Evolutionary conservation across 2,888 invertebrate genomes (phyloP), one percentile per base, ranked within the genome.

Genomic region (Troides oblongomaculatus): DNA sequence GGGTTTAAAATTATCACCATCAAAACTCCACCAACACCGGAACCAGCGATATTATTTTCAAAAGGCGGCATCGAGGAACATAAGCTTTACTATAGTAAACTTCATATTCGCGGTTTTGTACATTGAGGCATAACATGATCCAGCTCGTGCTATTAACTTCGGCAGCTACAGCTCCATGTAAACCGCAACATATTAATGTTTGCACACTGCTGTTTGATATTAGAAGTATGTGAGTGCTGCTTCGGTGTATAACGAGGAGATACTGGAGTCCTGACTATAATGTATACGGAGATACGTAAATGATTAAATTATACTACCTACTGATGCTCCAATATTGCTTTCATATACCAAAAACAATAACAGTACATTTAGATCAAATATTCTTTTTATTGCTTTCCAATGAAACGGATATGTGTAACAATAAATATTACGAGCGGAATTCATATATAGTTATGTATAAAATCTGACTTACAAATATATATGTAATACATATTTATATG

Each of bases 321-420:
- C 5, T 53, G 18, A n/a, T 18, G 5, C 18, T 50, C 0, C 50
- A 50, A 50, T 18, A 50, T 50, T 50, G 18, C 50, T 50, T 5
- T 50, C 53, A n/a, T 53, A 53, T 53, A 53, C 53, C 18, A 53
- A 18, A 53, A 53, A 53, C 53, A n/a, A 53, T 53, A 53, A 53
- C 6, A 18, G 1, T 53, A n/a, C 53, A 53, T n/a, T 53, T n/a
- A 53, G 1, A n/a, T 53, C 18, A 6, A 53, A 53, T 53, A 53
- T 53, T 6, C 53, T n/a, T n/a, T 53, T 53, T 53, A 53, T 53
- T 53, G 53, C 18, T 53, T n/a, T n/a, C 53, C 53, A 53, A 53
- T 53, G 53, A 53, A 53, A 53, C 53, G 53, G 5, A 18, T 18
- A 50, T 6, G 2, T 53, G n/a, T 53, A n/a, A 6, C 53, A 53